These are phyloP conservation scores for Bettongia penicillata DNA, from an alignment of 2,113 vertebrate species.

Conservation along the genomic window DNA sequence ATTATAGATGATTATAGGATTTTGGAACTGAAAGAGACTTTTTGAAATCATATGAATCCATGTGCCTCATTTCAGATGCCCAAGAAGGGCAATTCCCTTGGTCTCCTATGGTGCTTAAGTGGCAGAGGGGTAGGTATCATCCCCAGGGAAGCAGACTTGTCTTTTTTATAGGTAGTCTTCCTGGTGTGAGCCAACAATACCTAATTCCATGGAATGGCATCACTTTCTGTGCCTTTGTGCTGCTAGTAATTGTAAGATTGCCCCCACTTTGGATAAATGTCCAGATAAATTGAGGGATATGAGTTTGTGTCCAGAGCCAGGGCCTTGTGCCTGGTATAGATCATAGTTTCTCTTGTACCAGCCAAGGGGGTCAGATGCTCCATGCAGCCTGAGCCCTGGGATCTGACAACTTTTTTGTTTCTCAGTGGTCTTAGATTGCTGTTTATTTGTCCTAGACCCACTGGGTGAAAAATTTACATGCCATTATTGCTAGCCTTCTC, in stretches of 20 bases:
- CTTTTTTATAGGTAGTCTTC: neutral
- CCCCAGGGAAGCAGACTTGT: neutral
- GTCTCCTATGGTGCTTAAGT: neutral
- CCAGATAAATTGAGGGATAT: neutral
- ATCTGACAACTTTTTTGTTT: neutral
- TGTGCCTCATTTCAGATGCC: neutral
- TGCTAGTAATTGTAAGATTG: constrained; percentile 13
- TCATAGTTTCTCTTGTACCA: neutral
- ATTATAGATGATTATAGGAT: neutral
- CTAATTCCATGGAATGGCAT: neutral
- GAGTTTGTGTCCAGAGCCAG: neutral
- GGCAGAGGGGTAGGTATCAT: neutral
- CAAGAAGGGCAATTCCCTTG: neutral
- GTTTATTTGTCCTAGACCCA: neutral
- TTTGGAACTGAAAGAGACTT: neutral
- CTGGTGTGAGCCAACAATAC: neutral
- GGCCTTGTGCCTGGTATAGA: neutral
- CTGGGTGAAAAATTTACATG: neutral
- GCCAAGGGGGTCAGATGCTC: neutral
- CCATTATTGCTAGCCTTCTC: neutral
- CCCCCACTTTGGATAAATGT: neutral
- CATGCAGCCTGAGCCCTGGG: neutral
- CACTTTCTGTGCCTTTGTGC: constrained; percentile 27
- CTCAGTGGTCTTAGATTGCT: neutral
- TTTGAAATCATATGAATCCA: neutral